These are phyloP conservation scores for Hexactinellida sp. DNA, from an alignment of 37 sponge, comb jelly and placozoan genomes.

Conservation along the genomic window DNA sequence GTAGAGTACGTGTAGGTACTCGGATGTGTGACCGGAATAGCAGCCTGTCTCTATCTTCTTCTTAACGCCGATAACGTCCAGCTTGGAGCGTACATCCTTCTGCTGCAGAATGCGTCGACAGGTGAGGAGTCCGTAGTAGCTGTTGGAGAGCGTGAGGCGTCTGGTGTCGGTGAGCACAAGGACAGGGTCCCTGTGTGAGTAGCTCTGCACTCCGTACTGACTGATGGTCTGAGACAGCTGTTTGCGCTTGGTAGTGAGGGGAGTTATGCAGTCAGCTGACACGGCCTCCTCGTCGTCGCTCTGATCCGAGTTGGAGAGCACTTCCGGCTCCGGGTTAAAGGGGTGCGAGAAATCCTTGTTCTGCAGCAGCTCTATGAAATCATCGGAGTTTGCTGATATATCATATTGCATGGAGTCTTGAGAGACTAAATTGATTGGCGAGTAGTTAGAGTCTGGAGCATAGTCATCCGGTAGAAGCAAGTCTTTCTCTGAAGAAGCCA, in stretches of 20 bases:
- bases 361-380: neutral
- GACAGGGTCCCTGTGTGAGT: neutral
- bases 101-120: neutral
- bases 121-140: neutral
- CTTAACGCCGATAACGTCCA: neutral
- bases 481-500: neutral
- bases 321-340: neutral
- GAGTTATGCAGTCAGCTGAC: neutral
- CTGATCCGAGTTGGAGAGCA: neutral
- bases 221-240: neutral
- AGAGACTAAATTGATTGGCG: neutral
- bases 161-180: neutral
- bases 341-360: neutral
- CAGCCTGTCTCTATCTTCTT: neutral
- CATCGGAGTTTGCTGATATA: neutral
- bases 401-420: neutral
- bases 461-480: neutral
- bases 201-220: neutral
- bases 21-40: neutral
- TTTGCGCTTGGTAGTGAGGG: neutral
- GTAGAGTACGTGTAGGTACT: neutral
- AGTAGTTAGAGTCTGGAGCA: neutral
- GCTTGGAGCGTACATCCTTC: neutral
- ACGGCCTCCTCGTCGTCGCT: neutral
- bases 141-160: neutral